Base-by-base conservation (phyloP, 2,113 vertebrate genomes). In the Saguinus midas region DNA sequence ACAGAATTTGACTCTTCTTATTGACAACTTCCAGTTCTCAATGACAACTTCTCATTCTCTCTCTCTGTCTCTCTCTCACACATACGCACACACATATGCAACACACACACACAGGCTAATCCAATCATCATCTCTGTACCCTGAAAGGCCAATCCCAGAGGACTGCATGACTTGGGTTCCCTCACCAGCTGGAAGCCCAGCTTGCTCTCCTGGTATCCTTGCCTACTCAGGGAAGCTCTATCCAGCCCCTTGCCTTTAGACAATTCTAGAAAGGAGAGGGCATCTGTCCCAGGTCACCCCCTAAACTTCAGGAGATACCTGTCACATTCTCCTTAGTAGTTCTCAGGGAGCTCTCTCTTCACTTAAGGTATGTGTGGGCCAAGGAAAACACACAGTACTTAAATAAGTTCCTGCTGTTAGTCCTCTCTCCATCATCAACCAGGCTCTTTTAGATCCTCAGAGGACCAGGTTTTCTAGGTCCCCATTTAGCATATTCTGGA, bases 181-280 rank as follows among this genome's bases (percentile, higher is more conserved):
- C 66, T n/a, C 16, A 6, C 14, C 66, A 68, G 32, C 32, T 68
- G 68, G 55, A 75, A 84, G 73, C 72, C 64, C 13, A 32, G 1
- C 2, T 0, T 16, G 18, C 7, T 37, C 66, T 45, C 9, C 1
- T 13, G 3, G 20, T 7, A 35, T n/a, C 16, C 29, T 43, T 80
- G 27, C 17, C 37, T 48, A 20, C 2, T 82, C 18, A 37, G 45
- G 23, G 17, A 6, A 27, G 43, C 32, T 25, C 43, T 57, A 78
- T 23, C 21, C 72, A 70, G 45, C 9, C 3, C 52, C 48, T 23
- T 70, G 57, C 50, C 17, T 82, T 55, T 35, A 58, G 45, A 48
- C 37, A 64, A 21, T 70, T 84, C 88, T 43, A 58, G 64, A 14
- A 84, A 66, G 72, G 17, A 80, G 29, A 7, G 37, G 35, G 17